Conservation (phyloP, 2,888 invertebrate genomes). For the Thyatira batis region DNA sequence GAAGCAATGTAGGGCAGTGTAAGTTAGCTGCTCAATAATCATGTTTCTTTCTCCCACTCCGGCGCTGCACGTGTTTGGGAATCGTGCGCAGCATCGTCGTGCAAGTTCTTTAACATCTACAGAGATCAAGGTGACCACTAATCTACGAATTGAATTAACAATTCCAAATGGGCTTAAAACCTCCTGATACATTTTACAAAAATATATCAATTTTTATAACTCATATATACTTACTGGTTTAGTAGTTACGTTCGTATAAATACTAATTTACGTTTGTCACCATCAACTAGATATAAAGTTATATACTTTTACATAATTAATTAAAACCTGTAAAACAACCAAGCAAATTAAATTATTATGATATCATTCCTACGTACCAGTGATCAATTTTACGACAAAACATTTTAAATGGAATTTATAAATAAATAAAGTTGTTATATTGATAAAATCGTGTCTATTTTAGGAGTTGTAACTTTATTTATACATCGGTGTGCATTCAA, state of each 20-base stretch:
- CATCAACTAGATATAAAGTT: no score
- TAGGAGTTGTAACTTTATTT: conserved; percentile 10
- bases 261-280: no score
- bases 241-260: no score
- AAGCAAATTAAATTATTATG: no score
- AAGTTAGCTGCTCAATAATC: conserved; percentile 27
- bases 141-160: conserved; percentile 20
- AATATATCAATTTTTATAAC: no score
- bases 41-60: conserved; percentile 24
- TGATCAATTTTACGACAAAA: not conserved
- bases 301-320: no score
- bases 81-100: conserved; percentile 40
- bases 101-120: conserved; percentile 39
- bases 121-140: conserved; percentile 33
- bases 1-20: conserved; percentile 21
- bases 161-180: not conserved
- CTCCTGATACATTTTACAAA: not conserved
- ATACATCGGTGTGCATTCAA: conserved; percentile 22
- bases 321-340: not conserved
- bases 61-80: conserved; percentile 40
- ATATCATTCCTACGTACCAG: not conserved
- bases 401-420: not conserved
- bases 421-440: not conserved
- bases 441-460: conserved; percentile 3
- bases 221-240: no score